Evolutionary conservation across 2,113 vertebrate species (phyloP).

Genomic region (Phaethon lepturus): DNA sequence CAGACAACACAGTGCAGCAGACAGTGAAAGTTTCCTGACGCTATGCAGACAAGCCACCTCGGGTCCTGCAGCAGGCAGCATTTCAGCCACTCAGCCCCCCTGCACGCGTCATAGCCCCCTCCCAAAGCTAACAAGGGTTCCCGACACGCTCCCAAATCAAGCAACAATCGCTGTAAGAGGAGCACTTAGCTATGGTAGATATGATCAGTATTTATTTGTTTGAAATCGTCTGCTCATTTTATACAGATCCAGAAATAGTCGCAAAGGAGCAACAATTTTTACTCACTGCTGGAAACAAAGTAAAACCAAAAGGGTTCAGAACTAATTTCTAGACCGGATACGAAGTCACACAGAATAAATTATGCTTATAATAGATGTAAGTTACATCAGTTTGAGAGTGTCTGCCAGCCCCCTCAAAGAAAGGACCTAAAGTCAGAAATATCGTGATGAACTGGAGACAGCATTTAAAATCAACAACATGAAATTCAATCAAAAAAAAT

Average conservation of each 20-base stretch:
- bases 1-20: not conserved
- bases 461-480: not conserved
- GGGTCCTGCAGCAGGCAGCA: not conserved
- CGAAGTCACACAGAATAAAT: not conserved
- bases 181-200: not conserved
- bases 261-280: not conserved
- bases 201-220: not conserved
- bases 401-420: not conserved
- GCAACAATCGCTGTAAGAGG: not conserved
- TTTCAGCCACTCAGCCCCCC: not conserved
- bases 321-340: not conserved
- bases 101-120: accelerated
- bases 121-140: not conserved
- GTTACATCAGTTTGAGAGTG: not conserved
- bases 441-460: not conserved
- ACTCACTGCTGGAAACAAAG: not conserved
- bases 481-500: not conserved
- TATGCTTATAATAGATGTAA: not conserved
- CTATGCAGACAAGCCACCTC: not conserved
- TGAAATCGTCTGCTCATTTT: not conserved
- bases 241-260: not conserved
- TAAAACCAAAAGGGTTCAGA: not conserved
- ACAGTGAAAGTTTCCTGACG: not conserved
- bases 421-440: not conserved
- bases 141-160: not conserved